A percentile compares a stretch with the other conserved stretches of the same genome.
Conservation (phyloP, 2,888 invertebrate species). For the Ommatoiulus sabulosus region DNA sequence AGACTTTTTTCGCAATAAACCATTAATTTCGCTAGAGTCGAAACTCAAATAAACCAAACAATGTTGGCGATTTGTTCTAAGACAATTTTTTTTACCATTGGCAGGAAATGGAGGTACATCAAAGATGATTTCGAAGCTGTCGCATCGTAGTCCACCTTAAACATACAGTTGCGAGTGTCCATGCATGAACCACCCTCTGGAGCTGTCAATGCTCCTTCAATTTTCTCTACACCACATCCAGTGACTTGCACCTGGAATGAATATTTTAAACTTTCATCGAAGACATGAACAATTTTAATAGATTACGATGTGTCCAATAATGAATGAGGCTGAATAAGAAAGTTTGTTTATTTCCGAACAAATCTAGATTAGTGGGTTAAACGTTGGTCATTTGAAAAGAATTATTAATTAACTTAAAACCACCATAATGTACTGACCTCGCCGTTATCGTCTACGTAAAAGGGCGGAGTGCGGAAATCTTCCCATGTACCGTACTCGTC, state of each 20-base stretch:
- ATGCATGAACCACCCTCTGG: constrained; percentile 56
- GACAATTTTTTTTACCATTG: constrained; percentile 58
- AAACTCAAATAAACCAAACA: too few species aligned
- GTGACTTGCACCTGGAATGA: constrained; percentile 57
- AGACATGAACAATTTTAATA: too few species aligned
- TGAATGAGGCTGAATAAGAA: too few species aligned
- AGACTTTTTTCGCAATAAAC: too few species aligned
- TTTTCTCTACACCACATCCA: constrained; percentile 57
- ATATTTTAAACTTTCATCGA: too few species aligned
- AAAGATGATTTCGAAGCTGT: constrained; percentile 61
- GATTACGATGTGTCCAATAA: too few species aligned
- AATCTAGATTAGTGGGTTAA: too few species aligned
- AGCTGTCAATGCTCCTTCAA: constrained; percentile 56
- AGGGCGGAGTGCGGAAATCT: constrained; percentile 61
- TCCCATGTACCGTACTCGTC: constrained; percentile 63
- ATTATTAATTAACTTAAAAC: background rate
- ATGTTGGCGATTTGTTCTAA: background rate
- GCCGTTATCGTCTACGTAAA: constrained; percentile 59
- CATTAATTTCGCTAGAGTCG: too few species aligned
- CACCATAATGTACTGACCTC: constrained; percentile 49
- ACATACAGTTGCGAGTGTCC: constrained; percentile 62
- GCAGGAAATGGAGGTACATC: constrained; percentile 63
- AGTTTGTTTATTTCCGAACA: too few species aligned
- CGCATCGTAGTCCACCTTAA: constrained; percentile 61
- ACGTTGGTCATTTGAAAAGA: too few species aligned